Conservation (phyloP, 2,113 vertebrate species). For the Gambusia holbrooki region DNA sequence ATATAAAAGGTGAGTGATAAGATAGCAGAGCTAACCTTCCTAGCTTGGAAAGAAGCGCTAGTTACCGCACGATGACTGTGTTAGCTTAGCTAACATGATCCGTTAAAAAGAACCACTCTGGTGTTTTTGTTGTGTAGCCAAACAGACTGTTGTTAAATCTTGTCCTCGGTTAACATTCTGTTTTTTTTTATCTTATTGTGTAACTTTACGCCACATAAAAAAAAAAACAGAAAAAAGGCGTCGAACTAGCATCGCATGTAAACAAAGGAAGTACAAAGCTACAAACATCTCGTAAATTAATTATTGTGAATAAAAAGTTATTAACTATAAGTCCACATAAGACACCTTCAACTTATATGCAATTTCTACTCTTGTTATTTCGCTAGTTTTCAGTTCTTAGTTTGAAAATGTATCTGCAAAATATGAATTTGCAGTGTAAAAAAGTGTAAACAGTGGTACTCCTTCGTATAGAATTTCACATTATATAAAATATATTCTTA, state of each 20-base stretch:
- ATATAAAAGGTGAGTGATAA: constrained; percentile 49
- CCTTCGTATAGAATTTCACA: not conserved
- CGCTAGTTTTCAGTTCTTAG: not conserved
- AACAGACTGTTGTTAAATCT: not conserved
- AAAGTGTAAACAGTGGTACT: not conserved
- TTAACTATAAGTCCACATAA: not conserved
- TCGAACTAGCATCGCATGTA: constrained; percentile 39
- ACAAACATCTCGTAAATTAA: not conserved
- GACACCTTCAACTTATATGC: not conserved
- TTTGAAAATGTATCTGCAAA: not conserved
- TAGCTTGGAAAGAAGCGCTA: constrained; percentile 7
- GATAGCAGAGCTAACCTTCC: not conserved
- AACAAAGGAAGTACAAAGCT: constrained; percentile 47
- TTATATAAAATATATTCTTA: not conserved
- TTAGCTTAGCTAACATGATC: constrained; percentile 31
- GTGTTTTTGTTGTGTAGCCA: not conserved
- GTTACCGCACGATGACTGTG: not conserved
- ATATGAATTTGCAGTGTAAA: not conserved
- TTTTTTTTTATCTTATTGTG: not conserved
- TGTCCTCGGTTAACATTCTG: not conserved
- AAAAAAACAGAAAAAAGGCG: not conserved
- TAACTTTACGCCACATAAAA: not conserved
- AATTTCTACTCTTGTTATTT: not conserved
- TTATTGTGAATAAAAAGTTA: not conserved
- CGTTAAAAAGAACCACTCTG: not conserved